These are phyloP conservation scores for Ganaspis brasiliensis DNA, from an alignment of 2,888 invertebrate species.

Conservation along the genomic window DNA sequence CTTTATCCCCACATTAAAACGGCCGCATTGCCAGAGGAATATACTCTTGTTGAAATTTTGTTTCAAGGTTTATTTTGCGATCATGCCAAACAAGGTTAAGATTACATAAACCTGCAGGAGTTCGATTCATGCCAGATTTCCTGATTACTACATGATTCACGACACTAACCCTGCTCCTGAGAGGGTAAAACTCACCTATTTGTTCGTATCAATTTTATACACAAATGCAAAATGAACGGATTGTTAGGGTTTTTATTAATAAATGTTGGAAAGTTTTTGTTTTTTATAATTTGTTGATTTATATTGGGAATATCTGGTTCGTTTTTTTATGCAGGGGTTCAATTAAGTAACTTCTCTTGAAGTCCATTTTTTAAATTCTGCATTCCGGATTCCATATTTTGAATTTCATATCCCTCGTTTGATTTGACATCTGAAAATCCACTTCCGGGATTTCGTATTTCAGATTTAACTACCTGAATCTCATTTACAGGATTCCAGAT, in stretches of 20 bases:
- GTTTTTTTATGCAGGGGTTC: too few species aligned
- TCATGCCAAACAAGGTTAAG: slow-evolving; percentile 24
- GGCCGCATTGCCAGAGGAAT: slow-evolving; percentile 50
- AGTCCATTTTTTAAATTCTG: too few species aligned
- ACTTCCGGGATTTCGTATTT: too few species aligned
- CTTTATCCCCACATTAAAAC: slow-evolving; percentile 77
- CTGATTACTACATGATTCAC: not conserved
- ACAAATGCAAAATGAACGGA: too few species aligned
- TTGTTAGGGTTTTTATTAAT: too few species aligned
- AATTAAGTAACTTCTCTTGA: too few species aligned
- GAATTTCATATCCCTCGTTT: too few species aligned
- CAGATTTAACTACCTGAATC: too few species aligned
- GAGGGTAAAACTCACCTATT: not conserved
- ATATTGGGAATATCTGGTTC: not conserved
- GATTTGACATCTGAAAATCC: too few species aligned
- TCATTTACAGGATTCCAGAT: too few species aligned
- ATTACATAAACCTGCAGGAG: slow-evolving; percentile 7
- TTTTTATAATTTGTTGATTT: slow-evolving; percentile 1
- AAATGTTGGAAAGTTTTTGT: not conserved
- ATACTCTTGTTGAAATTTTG: slow-evolving; percentile 30
- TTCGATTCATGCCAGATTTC: slow-evolving; percentile 6
- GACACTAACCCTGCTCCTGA: not conserved
- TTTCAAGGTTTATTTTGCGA: slow-evolving; percentile 22
- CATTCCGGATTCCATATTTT: too few species aligned
- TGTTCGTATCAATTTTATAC: too few species aligned